Conservation (phyloP, 2,888 invertebrate genomes). For the Heliconius hortense region DNA sequence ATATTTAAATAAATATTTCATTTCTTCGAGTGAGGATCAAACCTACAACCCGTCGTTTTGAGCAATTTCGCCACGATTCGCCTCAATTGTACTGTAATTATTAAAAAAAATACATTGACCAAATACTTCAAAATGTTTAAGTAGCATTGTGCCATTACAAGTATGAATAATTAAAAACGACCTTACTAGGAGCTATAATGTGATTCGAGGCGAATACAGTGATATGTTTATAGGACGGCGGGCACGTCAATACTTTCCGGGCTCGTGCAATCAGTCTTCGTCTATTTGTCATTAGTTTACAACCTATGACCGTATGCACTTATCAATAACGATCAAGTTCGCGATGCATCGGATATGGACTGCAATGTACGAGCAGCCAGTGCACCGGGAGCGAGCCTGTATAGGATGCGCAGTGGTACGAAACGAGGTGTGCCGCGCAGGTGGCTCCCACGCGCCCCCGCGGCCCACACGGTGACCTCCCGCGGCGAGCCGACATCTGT, state of each 20-base stretch:
- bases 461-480: not conserved
- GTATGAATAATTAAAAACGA: not conserved
- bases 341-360: not conserved
- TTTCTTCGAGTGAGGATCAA: too few species aligned
- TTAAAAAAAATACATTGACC: too few species aligned
- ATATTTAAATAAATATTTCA: too few species aligned
- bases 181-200: not conserved
- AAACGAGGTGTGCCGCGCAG: not conserved
- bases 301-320: conserved; percentile 15
- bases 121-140: too few species aligned
- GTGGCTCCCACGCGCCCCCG: not conserved
- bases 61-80: too few species aligned
- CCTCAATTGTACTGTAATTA: too few species aligned
- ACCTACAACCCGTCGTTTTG: too few species aligned
- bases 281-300: not conserved
- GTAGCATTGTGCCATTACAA: not conserved
- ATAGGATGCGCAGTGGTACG: not conserved
- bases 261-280: conserved; percentile 9
- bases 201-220: not conserved
- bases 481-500: not conserved
- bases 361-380: not conserved
- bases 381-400: conserved; percentile 1
- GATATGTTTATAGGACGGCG: not conserved
- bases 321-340: conserved; percentile 16
- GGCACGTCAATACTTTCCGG: conserved; percentile 4